Base-by-base conservation (phyloP, 2,888 invertebrate species). In the Actias luna region DNA sequence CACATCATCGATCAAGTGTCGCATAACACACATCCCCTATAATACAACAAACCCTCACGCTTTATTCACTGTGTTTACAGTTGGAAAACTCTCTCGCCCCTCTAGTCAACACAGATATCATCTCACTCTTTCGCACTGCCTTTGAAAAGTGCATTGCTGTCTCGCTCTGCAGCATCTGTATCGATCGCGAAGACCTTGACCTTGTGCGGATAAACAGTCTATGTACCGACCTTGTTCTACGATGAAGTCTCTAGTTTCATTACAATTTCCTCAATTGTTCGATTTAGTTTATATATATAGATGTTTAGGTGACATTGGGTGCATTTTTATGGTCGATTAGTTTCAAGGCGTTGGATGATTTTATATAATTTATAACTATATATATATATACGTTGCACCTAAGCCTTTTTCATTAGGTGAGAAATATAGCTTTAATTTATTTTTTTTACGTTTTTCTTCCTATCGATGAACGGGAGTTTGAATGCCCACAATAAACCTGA, bases 181-280 rank as follows among this genome's bases (percentile, higher is more conserved):
- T 92, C 88, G 92, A 92, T 89, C 86, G 66, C 67, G 39, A 29
- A 63, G 77, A 72, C 90, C 92, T 87, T 92, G 91, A 89, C 88
- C 89, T 84, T 82, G 73, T 33, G 67, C 68, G 76, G 71, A 75
- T 77, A 81, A 78, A 83, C 78, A 80, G 73, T 50, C 12, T 65
- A 59, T 67, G 66, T 73, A 70, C 74, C 76, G 86, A 84, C 87
- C 86, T 87, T 85, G 84, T 69, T 68, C 71, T 29, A 70, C 69
- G 75, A 10, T 29, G 55, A 3, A 16, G 29, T 27, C 29, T 55
- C 2, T n/a, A n/a, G 55, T 27, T 55, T 27, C 27, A 1, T 25
- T 29, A 29, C 10, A 5, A 29, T 55, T 55, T 55, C n/a, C 55
- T 55, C 16, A 5, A 29, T n/a, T 29, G 5, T 46, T 18, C 18